A percentile compares a stretch with the other conserved stretches of the same genome.
These are phyloP conservation scores for Xestia rhomboidea DNA, from an alignment of 2,888 invertebrate species.

Conservation along the genomic window DNA sequence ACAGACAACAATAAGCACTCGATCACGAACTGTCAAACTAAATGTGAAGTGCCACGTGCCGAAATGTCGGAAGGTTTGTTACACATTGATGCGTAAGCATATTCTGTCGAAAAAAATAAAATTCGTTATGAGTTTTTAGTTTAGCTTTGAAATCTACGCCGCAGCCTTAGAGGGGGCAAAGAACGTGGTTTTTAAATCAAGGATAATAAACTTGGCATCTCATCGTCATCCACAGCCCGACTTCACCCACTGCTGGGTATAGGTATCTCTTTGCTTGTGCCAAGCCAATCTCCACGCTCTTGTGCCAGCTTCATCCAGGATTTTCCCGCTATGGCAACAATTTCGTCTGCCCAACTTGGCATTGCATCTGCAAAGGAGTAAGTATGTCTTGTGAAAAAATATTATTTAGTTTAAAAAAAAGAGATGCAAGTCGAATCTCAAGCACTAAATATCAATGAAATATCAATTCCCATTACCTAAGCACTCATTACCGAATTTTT, in stretches of 20 bases:
- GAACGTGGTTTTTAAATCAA: neutral
- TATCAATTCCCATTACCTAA: neutral
- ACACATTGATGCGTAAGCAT: conserved; percentile 32
- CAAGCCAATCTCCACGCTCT: too few species aligned
- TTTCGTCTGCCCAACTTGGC: too few species aligned
- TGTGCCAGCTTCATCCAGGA: too few species aligned
- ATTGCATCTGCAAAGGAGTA: neutral
- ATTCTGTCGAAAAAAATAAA: neutral
- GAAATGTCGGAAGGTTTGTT: conserved; percentile 42
- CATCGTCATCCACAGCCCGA: too few species aligned
- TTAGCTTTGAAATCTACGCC: neutral
- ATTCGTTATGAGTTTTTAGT: neutral
- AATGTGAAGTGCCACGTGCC: conserved; percentile 70
- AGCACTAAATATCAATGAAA: neutral
- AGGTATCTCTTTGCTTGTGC: too few species aligned
- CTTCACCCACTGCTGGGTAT: too few species aligned
- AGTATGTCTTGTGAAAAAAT: neutral
- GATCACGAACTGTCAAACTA: conserved; percentile 83
- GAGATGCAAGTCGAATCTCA: neutral
- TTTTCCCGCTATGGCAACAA: too few species aligned
- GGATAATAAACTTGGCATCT: neutral
- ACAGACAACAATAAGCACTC: conserved; percentile 79
- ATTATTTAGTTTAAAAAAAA: neutral
- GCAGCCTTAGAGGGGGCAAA: neutral
- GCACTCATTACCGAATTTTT: neutral